Evolutionary conservation across 2,113 vertebrate species (phyloP), one percentile per base, ranked within the genome.

Genomic region (Aptenodytes forsteri): DNA sequence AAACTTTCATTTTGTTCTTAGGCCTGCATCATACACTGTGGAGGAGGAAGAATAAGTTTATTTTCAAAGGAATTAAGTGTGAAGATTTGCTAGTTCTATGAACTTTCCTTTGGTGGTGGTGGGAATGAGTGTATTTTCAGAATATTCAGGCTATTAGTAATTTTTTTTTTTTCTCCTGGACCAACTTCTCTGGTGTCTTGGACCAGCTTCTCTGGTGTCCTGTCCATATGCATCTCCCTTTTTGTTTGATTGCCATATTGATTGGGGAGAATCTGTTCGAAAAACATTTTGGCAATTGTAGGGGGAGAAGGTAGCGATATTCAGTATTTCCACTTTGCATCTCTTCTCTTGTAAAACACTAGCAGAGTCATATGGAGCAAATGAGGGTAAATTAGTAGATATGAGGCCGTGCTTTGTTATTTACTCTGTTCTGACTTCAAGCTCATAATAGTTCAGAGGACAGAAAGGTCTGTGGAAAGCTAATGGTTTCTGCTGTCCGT

Each of bases 21-120:
- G 32, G 40, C 20, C 61, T 66, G 49, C 10, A 26, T 81, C 27
- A 66, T 65, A 42, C 10, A 11, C 38, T 61, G 61, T 84, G 44
- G 88, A 94, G 78, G 76, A 82, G 52, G 38, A 86, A 32, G 47
- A 72, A 12, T 75, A 55, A 27, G 30, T 71, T 84, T 76, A 34
- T 85, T 87, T 94, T 84, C 70, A 85, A 72, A 72, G 66, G 73
- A 79, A 29, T 80, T 65, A 67, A 61, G 34, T 66, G 55, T 83
- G 44, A 76, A 69, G 12, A 4, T 82, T 82, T 91, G 20, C 36
- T 69, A 50, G 40, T 76, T 85, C 46, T 77, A 9, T 88, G 71
- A 77, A 32, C 58, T 80, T 93, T 17, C 36, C 27, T 65, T 72
- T 90, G 52, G 29, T 16, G 23, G 15, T 32, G 19, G 19, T 16